Evolutionary conservation across 2,888 invertebrate species (phyloP).

Genomic region (Empis livida): DNA sequence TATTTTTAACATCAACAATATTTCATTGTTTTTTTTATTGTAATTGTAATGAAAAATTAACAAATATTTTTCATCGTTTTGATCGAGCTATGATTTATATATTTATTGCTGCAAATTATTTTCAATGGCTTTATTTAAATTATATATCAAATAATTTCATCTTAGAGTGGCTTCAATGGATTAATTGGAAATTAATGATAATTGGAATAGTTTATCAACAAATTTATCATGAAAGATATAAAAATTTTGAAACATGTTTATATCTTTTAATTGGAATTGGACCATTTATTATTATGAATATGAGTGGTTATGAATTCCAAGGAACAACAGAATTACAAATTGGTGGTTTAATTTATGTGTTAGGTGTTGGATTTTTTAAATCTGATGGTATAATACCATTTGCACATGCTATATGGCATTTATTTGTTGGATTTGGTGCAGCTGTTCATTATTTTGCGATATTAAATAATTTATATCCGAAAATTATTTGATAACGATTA

Average conservation of each 20-base stretch:
- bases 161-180: conserved; percentile 62
- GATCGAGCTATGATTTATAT: conserved; percentile 96
- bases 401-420: conserved; percentile 97
- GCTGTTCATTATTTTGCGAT: conserved; percentile 82
- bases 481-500: too few relatives aligned
- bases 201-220: conserved; percentile 93
- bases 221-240: conserved; percentile 86
- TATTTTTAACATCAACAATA: conserved; percentile 78
- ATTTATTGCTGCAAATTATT: conserved; percentile 95
- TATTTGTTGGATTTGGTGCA: conserved; percentile 83
- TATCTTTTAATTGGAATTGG: conserved; percentile 82
- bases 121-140: conserved; percentile 82
- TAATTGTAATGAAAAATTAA: conserved; percentile 41
- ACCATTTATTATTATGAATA: conserved; percentile 66
- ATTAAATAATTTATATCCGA: conserved; percentile 50
- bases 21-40: conserved; percentile 70
- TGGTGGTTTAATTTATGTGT: conserved; percentile 77
- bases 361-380: conserved; percentile 91
- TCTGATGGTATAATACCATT: conserved; percentile 87
- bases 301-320: conserved; percentile 63
- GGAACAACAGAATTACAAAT: conserved; percentile 73
- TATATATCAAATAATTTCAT: conserved; percentile 48
- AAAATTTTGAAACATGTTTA: conserved; percentile 80
- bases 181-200: conserved; percentile 80
- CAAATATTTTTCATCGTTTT: conserved; percentile 81